Evolutionary conservation across 2,888 invertebrate genomes (phyloP), one percentile per base, ranked within the genome.

Genomic region (Anthophora plumipes): DNA sequence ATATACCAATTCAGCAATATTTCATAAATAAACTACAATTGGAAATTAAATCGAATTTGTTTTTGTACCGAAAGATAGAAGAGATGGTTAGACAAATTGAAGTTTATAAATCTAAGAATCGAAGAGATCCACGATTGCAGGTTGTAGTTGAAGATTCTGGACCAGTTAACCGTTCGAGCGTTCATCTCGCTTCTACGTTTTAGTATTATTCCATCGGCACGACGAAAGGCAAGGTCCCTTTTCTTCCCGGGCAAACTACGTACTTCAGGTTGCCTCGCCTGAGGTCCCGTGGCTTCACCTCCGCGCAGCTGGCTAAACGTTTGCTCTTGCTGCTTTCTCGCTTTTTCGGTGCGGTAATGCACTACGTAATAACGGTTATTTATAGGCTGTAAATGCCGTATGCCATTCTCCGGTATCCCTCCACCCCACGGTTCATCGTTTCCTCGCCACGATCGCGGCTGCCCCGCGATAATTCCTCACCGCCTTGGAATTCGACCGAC

Each of bases 361-460:
- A 64, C 77, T 50, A 66, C 80, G 84, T 87, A 87, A 87, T 87
- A 87, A 87, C 82, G 79, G 82, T 87, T 85, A 87, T 87, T 87
- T 87, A 84, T 87, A 87, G 80, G 79, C 78, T 79, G 78, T 85
- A 87, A 87, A 85, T 76, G 82, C 70, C 55, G 70, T 52, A 22
- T 61, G 77, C 72, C 81, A 77, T 75, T 75, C 75, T 74, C 59
- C 67, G 37, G 7, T 22, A 52, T 55, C 43, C 57, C 57, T 54
- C 72, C 68, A 39, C 50, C 55, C 12, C 67, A 31, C 31, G 31
- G 55, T 63, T 73, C 59, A 20, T 70, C 77, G 66, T 60, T 77
- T 43, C 67, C 70, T 75, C 55, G 52, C 54, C 52, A 20, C 66
- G 61, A 54, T 17, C 68, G 68, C 52, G 43, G 50, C 52, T 20